phyloP scores from a whole-genome alignment of 1,140 invertebrate genomes.

The Mya arenaria region DNA sequence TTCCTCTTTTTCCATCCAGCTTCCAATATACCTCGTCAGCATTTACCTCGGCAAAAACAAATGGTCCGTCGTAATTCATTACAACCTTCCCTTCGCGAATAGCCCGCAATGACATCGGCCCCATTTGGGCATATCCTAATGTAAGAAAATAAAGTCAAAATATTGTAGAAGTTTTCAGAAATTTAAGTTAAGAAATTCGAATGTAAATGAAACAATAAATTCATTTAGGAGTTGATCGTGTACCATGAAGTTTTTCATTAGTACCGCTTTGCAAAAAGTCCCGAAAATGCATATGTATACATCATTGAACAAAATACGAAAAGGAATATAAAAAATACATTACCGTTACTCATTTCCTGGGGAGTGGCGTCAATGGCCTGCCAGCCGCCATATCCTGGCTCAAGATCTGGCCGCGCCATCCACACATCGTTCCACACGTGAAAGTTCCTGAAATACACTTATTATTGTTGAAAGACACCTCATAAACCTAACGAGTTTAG shows the following conservation, averaged over 20 bases:
- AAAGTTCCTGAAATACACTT: constrained; percentile 88
- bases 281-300: background rate
- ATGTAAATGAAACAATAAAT: background rate
- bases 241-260: background rate
- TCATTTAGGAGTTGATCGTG: background rate
- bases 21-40: constrained; percentile 86
- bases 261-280: background rate
- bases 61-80: constrained; percentile 88
- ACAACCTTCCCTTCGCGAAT: constrained; percentile 87
- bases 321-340: background rate
- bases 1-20: constrained; percentile 38
- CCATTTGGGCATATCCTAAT: constrained; percentile 84
- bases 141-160: too few species aligned
- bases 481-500: too few species aligned
- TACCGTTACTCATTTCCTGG: constrained; percentile 87
- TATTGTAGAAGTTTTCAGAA: too few species aligned
- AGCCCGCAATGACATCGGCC: constrained; percentile 86
- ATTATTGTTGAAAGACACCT: too few species aligned
- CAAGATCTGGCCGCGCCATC: constrained; percentile 93
- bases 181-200: background rate
- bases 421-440: constrained; percentile 98
- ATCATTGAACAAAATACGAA: background rate
- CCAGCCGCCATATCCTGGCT: constrained; percentile 90
- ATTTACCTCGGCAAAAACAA: constrained; percentile 90
- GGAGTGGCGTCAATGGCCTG: constrained; percentile 86